A percentile compares a stretch with the other conserved stretches of the same genome.
Evolutionary conservation across 2,797 vertebrate genomes (phyloP).

Genomic region (Phaenicophaeus curvirostris): DNA sequence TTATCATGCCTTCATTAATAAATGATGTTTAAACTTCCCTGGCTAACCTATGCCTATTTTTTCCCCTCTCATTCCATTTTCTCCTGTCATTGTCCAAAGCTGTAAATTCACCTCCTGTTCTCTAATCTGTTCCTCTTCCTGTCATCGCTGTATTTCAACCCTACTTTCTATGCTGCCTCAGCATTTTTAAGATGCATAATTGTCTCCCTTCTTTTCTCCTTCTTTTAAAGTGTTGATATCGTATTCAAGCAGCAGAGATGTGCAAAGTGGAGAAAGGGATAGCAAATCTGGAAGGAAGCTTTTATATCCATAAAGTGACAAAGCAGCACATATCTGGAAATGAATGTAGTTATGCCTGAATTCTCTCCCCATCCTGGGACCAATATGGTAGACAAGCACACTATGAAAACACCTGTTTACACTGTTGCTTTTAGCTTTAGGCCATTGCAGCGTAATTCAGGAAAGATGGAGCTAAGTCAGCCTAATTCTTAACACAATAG

Average conservation of each 20-base stretch:
- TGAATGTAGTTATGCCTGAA: neutral
- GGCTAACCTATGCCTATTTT: neutral
- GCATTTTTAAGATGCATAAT: neutral
- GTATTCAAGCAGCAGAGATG: neutral
- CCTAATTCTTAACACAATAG: neutral
- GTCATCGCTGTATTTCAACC: conserved; percentile 12
- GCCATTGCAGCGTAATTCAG: neutral
- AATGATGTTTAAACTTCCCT: neutral
- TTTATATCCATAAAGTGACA: neutral
- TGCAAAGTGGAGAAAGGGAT: neutral
- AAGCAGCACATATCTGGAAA: neutral
- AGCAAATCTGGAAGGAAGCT: neutral
- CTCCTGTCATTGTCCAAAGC: neutral
- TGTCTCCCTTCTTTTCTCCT: neutral
- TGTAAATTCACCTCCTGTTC: conserved; percentile 31
- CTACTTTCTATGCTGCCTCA: neutral
- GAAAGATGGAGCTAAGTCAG: neutral
- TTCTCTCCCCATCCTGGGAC: neutral
- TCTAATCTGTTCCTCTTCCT: neutral
- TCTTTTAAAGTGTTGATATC: conserved; percentile 17
- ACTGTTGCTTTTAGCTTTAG: conserved; percentile 5
- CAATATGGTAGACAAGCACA: neutral
- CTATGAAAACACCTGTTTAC: neutral
- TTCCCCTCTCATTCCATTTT: neutral
- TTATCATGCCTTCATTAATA: neutral